Conservation (phyloP, 2,888 invertebrate species). For the Nemapogon koenigi region DNA sequence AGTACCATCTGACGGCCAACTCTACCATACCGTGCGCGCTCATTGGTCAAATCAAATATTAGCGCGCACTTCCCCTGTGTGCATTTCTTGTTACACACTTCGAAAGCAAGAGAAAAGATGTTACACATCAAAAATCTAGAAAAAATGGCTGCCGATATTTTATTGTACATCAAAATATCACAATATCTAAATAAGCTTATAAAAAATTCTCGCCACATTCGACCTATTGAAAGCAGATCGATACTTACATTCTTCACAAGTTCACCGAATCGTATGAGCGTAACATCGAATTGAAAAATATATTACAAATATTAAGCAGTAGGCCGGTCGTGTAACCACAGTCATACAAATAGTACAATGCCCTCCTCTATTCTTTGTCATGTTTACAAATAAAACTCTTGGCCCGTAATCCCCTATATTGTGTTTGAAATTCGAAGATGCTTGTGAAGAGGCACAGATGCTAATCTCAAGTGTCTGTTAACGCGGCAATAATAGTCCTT, state of each 20-base stretch:
- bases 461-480: slow-evolving; percentile 66
- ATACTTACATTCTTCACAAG: slow-evolving; percentile 35
- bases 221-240: slow-evolving; percentile 11
- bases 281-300: slow-evolving; percentile 51
- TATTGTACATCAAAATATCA: neutral
- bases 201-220: slow-evolving; percentile 2
- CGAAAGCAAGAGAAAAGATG: no score
- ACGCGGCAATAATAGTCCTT: slow-evolving; percentile 54
- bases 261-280: slow-evolving; percentile 50
- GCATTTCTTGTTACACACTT: no score
- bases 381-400: slow-evolving; percentile 64
- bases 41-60: no score
- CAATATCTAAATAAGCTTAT: neutral
- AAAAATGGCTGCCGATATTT: no score
- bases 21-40: no score
- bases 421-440: slow-evolving; percentile 52
- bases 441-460: slow-evolving; percentile 53
- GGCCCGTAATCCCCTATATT: slow-evolving; percentile 52
- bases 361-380: slow-evolving; percentile 38
- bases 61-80: no score
- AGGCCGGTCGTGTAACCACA: slow-evolving; percentile 34
- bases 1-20: no score
- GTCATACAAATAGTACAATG: slow-evolving; percentile 29
- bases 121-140: no score
- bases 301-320: slow-evolving; percentile 27